A percentile compares a stretch with the other conserved stretches of the same genome.
These are phyloP conservation scores for Vireo griseus DNA, from an alignment of 2,797 vertebrate species.

Conservation along the genomic window DNA sequence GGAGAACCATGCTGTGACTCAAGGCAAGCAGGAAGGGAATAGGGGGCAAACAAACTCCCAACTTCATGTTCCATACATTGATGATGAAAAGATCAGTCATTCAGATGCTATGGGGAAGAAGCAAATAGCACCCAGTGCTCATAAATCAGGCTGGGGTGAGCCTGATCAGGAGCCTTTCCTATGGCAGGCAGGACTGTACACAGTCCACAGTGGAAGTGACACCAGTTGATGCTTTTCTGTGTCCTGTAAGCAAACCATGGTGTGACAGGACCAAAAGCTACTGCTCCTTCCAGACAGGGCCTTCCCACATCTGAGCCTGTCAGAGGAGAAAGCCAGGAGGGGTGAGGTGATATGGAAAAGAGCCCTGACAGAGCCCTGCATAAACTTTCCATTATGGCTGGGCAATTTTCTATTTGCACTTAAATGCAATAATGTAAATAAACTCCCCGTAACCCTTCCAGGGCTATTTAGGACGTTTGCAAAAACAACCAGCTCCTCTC, in stretches of 20 bases:
- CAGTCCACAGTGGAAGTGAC: background rate
- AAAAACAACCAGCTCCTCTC: slow-evolving; percentile 56
- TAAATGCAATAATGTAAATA: slow-evolving; percentile 66
- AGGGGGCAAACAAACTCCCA: background rate
- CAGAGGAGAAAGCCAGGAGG: background rate
- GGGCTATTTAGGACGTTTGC: slow-evolving; percentile 34
- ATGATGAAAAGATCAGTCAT: background rate
- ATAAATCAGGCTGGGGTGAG: background rate
- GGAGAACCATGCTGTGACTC: background rate
- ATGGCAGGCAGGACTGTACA: background rate
- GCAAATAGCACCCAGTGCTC: background rate
- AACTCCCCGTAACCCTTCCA: slow-evolving; percentile 56
- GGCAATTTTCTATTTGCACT: slow-evolving; percentile 57
- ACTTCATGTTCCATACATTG: fast-evolving
- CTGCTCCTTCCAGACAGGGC: background rate
- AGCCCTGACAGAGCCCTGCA: slow-evolving; percentile 28
- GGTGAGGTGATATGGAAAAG: slow-evolving; percentile 24
- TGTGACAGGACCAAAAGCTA: background rate
- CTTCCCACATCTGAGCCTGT: slow-evolving; percentile 1
- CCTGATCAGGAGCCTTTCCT: background rate
- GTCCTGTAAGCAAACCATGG: background rate
- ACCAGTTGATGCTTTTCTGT: background rate
- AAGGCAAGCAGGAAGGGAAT: background rate
- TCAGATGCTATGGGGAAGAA: background rate
- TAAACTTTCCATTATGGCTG: slow-evolving; percentile 41